These are phyloP conservation scores for Enhydra lutris DNA, from an alignment of 2,113 vertebrate genomes.

Conservation along the genomic window DNA sequence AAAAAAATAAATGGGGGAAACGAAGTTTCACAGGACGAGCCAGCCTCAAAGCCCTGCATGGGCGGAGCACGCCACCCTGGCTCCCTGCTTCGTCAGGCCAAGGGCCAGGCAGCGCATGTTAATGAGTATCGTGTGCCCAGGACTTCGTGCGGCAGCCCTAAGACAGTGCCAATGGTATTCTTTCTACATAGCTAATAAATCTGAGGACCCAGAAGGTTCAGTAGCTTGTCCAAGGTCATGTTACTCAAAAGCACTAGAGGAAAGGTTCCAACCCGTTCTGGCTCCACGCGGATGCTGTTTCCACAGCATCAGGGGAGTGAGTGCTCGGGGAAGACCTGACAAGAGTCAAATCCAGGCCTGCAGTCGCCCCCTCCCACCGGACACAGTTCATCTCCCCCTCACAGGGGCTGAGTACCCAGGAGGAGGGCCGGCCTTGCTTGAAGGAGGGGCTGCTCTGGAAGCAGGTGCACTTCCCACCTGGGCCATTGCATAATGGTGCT, in stretches of 20 bases:
- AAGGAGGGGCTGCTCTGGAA: background rate
- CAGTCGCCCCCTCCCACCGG: rapidly evolving
- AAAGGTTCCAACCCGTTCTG: background rate
- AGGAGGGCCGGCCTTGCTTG: background rate
- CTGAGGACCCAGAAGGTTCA: background rate
- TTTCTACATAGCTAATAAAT: background rate
- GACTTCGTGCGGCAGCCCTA: background rate
- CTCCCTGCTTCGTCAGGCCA: background rate
- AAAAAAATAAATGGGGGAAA: background rate
- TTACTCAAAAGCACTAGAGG: background rate
- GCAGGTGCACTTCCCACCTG: rapidly evolving
- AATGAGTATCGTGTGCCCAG: rapidly evolving
- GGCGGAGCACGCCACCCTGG: background rate
- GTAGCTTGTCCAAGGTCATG: background rate
- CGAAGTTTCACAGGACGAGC: background rate
- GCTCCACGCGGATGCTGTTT: background rate
- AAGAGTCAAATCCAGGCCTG: background rate
- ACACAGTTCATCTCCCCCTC: background rate
- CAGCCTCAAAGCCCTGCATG: background rate
- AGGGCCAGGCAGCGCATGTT: rapidly evolving
- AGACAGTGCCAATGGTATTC: background rate
- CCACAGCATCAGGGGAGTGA: background rate
- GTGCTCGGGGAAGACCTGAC: background rate
- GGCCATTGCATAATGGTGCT: background rate
- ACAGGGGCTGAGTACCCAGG: background rate